Evolutionary conservation across 2,888 invertebrate genomes (phyloP).

Genomic region (Itoplectis maculator): DNA sequence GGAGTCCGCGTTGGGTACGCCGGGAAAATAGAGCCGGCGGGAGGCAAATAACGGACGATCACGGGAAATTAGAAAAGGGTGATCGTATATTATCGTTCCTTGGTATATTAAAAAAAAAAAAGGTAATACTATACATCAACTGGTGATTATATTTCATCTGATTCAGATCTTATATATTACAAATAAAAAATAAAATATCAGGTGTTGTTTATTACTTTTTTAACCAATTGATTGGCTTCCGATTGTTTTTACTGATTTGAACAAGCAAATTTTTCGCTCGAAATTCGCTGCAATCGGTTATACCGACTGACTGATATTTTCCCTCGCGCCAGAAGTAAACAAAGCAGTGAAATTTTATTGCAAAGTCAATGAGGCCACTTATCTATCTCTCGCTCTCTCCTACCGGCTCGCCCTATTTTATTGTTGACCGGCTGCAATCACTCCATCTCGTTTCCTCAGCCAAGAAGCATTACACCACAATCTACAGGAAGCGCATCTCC

Average conservation of each 20-base stretch:
- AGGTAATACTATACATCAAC: no score
- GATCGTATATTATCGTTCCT: neutral
- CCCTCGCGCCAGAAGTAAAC: neutral
- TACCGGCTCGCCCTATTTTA: conserved; percentile 31
- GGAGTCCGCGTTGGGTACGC: neutral
- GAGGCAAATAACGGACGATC: conserved; percentile 30
- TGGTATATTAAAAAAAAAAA: no score
- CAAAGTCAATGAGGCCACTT: neutral
- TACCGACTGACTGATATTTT: no score
- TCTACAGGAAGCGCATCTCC: conserved; percentile 22
- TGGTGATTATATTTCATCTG: neutral
- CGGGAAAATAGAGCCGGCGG: neutral
- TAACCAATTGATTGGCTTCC: no score
- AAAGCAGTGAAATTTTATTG: neutral
- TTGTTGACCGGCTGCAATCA: conserved; percentile 37
- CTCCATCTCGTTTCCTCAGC: conserved; percentile 36
- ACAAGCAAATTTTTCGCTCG: no score
- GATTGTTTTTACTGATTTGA: no score
- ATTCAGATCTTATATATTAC: no score
- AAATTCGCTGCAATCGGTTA: no score
- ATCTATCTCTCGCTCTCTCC: conserved; percentile 1
- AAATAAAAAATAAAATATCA: no score
- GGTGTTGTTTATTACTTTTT: no score
- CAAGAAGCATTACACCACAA: conserved; percentile 9
- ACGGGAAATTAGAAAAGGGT: neutral